These are phyloP conservation scores for Daphoenositta chrysoptera DNA, from an alignment of 2,113 vertebrate genomes.

Conservation along the genomic window DNA sequence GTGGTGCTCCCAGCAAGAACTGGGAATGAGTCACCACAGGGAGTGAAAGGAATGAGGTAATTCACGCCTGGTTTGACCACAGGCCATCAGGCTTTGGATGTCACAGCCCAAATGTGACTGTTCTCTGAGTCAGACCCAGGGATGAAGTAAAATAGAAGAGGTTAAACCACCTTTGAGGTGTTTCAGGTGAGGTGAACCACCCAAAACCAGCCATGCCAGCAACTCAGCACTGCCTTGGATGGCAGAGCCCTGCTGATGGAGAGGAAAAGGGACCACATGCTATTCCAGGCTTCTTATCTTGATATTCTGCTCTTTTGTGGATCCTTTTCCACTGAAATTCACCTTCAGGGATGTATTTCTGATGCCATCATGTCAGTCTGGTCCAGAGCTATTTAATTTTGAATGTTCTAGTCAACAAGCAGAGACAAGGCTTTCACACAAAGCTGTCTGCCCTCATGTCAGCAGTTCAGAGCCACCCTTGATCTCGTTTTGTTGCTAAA, in stretches of 20 bases:
- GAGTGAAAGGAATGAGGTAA: not conserved
- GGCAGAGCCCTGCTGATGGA: not conserved
- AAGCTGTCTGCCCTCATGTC: not conserved
- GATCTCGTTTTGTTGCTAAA: not conserved
- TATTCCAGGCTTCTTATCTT: not conserved
- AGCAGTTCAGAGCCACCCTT: not conserved
- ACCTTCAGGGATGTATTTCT: not conserved
- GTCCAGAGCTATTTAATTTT: not conserved
- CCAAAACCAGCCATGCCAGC: not conserved
- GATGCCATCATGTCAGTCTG: not conserved
- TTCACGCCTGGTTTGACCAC: not conserved
- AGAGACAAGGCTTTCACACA: not conserved
- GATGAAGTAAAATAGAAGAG: not conserved
- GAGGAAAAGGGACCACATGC: not conserved
- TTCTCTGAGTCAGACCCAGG: not conserved
- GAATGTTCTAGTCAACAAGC: not conserved
- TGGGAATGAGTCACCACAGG: not conserved
- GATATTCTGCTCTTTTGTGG: not conserved
- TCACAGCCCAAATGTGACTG: not conserved
- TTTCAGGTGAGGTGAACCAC: not conserved
- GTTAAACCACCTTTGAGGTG: not conserved
- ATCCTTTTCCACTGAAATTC: not conserved
- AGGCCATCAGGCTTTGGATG: not conserved
- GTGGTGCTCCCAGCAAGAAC: not conserved
- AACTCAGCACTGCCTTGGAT: not conserved